Evolutionary conservation across 2,797 vertebrate species (phyloP), one percentile per base, ranked within the genome.

Genomic region (Argentina silus): DNA sequence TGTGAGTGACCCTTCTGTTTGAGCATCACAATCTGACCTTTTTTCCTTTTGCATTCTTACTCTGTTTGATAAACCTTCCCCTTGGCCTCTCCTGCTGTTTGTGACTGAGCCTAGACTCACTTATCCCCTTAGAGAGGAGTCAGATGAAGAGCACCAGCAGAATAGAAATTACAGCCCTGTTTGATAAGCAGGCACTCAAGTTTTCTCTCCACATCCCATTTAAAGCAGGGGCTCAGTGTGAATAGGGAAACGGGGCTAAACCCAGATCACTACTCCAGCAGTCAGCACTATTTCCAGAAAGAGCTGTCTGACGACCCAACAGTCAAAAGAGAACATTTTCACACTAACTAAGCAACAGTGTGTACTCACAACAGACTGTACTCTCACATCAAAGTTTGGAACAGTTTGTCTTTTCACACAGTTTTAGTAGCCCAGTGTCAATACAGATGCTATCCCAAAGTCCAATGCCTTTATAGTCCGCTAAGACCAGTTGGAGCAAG

Each of bases 201-300:
- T 80, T 84, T 82, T 77, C 79, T 74, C 78, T 14, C 65, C 48
- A 60, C 68, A 63, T 9, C 75, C 51, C 21, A 42, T 87, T 73
- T 83, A 87, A 89, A 85, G 76, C 80, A 60, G 72, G 42, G 70
- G 79, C 83, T 89, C 81, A 83, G 76, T 81, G 48, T 82, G 86
- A 91, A 87, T 80, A 84, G 83, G 85, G 89, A 74, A 92, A 91
- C 85, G 82, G 81, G 90, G 91, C 87, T 93, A 92, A 93, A 91
- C 89, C 90, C 88, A 90, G 92, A 90, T 93, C 86, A 86, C 85
- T 77, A 80, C 86, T 80, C 85, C 76, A 78, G 76, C 81, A 88
- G 86, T 92, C 88, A 91, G 88, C 90, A 88, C 77, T 86, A 88
- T 89, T 86, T 84, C 77, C 23, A 85, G 83, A 72, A 79, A 82